A percentile compares a stretch with the other conserved stretches of the same genome.
Evolutionary conservation across 2,888 invertebrate genomes (phyloP).

Genomic region (Psococerastis gibbosa): DNA sequence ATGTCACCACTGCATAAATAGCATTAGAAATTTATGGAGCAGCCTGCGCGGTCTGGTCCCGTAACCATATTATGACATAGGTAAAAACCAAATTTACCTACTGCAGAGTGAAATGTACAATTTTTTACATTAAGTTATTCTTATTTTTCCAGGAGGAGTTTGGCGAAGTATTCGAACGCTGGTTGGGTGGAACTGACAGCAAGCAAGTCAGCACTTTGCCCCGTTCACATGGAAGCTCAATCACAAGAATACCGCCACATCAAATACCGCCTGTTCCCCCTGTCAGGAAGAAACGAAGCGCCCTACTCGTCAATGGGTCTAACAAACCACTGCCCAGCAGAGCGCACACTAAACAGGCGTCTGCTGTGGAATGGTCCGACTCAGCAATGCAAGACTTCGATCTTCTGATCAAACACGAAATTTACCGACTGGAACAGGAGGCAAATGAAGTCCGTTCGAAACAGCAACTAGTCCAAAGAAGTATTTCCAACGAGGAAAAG

Average conservation of each 20-base stretch:
- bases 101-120: too few relatives aligned
- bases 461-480: not conserved
- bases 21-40: too few relatives aligned
- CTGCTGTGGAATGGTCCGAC: constrained; percentile 18
- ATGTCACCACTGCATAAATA: too few relatives aligned
- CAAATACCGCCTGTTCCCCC: constrained; percentile 8
- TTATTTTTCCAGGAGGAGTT: constrained; percentile 24
- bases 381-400: constrained; percentile 20
- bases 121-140: too few relatives aligned
- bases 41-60: too few relatives aligned
- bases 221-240: not conserved
- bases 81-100: too few relatives aligned
- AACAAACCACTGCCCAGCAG: constrained; percentile 10
- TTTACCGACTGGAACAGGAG: constrained; percentile 12
- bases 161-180: constrained; percentile 24
- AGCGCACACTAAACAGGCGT: constrained; percentile 14
- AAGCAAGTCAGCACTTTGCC: not conserved
- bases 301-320: constrained; percentile 4
- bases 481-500: too few relatives aligned
- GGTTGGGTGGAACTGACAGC: constrained; percentile 15
- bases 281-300: not conserved
- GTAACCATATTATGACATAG: too few relatives aligned
- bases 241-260: too few relatives aligned
- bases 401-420: constrained; percentile 19
- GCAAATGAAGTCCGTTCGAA: not conserved